Conservation (phyloP, 2,888 invertebrate species). For the Hydriomena furcata region DNA sequence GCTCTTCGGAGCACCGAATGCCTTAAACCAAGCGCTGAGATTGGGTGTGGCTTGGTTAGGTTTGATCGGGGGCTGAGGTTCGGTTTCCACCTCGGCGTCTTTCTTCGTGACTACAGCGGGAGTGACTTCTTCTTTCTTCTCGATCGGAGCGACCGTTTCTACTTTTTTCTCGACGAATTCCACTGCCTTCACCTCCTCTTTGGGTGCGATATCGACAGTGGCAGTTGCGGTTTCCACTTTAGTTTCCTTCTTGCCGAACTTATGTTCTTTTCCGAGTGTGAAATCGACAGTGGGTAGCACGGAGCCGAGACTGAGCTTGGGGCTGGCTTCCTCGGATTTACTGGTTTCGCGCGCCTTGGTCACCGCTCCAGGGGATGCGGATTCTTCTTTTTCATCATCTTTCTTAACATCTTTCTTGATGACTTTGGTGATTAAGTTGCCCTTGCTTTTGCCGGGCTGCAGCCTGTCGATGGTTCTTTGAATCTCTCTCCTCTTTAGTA, state of each 20-base stretch:
- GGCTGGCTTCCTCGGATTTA: slow-evolving; percentile 87
- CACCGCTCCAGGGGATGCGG: slow-evolving; percentile 76
- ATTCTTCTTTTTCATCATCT: slow-evolving; percentile 77
- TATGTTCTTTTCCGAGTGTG: slow-evolving; percentile 86
- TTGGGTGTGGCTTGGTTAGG: slow-evolving; percentile 90
- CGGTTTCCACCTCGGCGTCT: slow-evolving; percentile 72
- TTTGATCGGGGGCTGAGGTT: slow-evolving; percentile 58
- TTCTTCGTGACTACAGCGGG: slow-evolving; percentile 56
- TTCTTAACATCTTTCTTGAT: slow-evolving; percentile 77
- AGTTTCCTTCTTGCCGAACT: slow-evolving; percentile 73
- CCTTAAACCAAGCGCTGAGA: slow-evolving; percentile 95
- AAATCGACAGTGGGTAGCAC: slow-evolving; percentile 90
- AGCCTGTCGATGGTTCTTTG: slow-evolving; percentile 92
- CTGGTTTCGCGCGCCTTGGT: slow-evolving; percentile 84
- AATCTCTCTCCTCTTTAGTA: slow-evolving; percentile 85
- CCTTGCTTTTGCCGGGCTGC: slow-evolving; percentile 94
- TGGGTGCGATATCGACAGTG: slow-evolving; percentile 27
- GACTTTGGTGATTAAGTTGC: slow-evolving; percentile 90
- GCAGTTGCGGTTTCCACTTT: slow-evolving; percentile 29
- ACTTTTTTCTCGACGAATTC: slow-evolving; percentile 22
- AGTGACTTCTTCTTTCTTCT: slow-evolving; percentile 48
- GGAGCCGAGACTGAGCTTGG: slow-evolving; percentile 92
- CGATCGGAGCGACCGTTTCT: slow-evolving; percentile 29
- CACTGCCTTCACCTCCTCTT: slow-evolving; percentile 34
- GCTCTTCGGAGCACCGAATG: slow-evolving; percentile 93